Evolutionary conservation across 2,797 vertebrate genomes (phyloP), one percentile per base, ranked within the genome.

Genomic region (Ispidina lecontei): DNA sequence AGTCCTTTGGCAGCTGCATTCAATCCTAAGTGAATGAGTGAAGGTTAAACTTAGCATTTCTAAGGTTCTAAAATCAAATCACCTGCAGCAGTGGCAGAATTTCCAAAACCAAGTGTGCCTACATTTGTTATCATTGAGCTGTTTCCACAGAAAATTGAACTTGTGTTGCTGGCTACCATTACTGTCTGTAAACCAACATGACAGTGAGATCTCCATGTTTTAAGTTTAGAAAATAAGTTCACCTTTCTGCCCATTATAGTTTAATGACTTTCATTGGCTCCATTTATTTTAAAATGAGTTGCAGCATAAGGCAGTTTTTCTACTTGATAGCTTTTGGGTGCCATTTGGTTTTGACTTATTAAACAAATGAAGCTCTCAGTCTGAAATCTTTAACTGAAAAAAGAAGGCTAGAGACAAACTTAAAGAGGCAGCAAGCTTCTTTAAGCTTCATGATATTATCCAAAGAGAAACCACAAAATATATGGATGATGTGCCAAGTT

Each of bases 211-310:
- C 39, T 87, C 29, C 23, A 1, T 52, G 39, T 46, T 2, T 5
- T 39, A 84, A 88, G 28, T 82, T 87, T 51, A 89, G 69, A 89
- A 93, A 93, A 94, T 29, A 83, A 77, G 31, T 29, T 69, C 46
- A 77, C 72, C 65, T 75, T 94, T 91, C 84, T 87, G 74, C 78
- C 51, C 72, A 76, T 91, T 94, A 29, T 25, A 14, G 26, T 83
- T 91, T 84, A 90, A 89, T 55, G 81, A 52, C 70, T 74, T 94
- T 83, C 75, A 92, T 74, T 77, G 43, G 65, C 46, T 91, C 84
- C 39, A 92, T 91, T 95, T 95, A 85, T 83, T 94, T 73, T 83
- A 75, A 72, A 94, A 60, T 15, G 82, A 71, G 62, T 83, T 87
- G 89, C 56, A 89, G 84, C 49, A 80, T 33, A 77, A 71, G 58